Percentiles rank a stretch among this genome's conserved stretches.
Conservation (phyloP, 2,888 invertebrate genomes). For the Dryococelus australis region DNA sequence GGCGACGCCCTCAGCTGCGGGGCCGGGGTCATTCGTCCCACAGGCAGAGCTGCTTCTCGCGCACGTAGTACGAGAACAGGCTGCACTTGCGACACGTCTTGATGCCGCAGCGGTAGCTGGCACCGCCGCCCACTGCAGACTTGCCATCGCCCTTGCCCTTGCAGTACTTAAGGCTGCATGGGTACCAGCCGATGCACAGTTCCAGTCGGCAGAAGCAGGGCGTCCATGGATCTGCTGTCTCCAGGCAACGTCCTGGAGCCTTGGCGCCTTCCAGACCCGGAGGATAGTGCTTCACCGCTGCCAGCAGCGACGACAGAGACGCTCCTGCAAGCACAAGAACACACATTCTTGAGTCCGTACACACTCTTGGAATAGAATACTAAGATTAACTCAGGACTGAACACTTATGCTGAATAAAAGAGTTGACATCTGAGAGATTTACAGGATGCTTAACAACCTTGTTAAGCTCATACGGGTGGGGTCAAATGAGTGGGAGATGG, state of each 20-base stretch:
- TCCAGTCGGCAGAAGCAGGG: slow-evolving; percentile 88
- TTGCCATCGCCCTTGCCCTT: slow-evolving; percentile 75
- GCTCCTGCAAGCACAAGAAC: slow-evolving; percentile 63
- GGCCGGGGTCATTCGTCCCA: slow-evolving; percentile 74
- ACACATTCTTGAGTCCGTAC: slow-evolving; percentile 21
- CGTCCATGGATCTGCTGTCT: slow-evolving; percentile 71
- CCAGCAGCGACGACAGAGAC: slow-evolving; percentile 74
- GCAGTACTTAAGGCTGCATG: slow-evolving; percentile 94
- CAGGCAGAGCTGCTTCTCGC: slow-evolving; percentile 82
- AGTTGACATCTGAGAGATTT: too few relatives aligned
- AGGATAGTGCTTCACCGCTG: slow-evolving; percentile 72
- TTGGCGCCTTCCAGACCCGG: slow-evolving; percentile 43
- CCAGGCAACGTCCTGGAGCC: slow-evolving; percentile 63
- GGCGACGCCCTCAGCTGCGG: slow-evolving; percentile 31
- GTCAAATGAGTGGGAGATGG: too few relatives aligned
- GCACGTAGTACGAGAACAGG: slow-evolving; percentile 85
- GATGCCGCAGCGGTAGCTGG: slow-evolving; percentile 90
- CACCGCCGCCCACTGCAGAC: slow-evolving; percentile 66
- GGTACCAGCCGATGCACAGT: slow-evolving; percentile 94
- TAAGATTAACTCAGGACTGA: too few relatives aligned
- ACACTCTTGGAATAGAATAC: neutral
- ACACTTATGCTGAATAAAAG: too few relatives aligned
- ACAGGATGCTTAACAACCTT: too few relatives aligned
- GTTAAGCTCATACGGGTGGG: too few relatives aligned
- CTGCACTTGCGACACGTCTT: slow-evolving; percentile 93